Evolutionary conservation across 2,797 vertebrate genomes (phyloP).

Genomic region (Rallus crepitans): DNA sequence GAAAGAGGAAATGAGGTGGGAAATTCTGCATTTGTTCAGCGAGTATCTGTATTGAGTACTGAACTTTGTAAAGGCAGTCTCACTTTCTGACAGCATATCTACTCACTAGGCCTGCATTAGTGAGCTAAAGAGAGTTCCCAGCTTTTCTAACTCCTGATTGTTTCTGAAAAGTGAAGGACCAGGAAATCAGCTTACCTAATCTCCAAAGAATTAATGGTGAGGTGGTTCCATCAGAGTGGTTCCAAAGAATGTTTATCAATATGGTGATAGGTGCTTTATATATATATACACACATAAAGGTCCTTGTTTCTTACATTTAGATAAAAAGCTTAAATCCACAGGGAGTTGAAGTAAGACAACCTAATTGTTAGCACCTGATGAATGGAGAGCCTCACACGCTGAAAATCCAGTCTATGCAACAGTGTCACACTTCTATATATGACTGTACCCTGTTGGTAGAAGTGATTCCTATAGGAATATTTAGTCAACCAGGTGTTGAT

Average conservation of each 20-base stretch:
- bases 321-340: not conserved
- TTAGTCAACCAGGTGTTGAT: not conserved
- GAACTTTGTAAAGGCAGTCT: not conserved
- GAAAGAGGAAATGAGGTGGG: conserved; percentile 83
- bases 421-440: not conserved
- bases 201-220: not conserved
- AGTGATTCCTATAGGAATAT: not conserved
- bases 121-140: not conserved
- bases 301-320: not conserved
- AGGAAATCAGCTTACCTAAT: not conserved
- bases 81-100: not conserved
- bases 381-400: not conserved
- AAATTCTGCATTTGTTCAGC: not conserved
- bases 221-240: too few species aligned
- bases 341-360: not conserved
- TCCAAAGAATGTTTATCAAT: too few species aligned
- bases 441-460: not conserved
- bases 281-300: not conserved
- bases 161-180: not conserved
- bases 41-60: not conserved
- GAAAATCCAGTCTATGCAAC: not conserved
- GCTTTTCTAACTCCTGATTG: not conserved
- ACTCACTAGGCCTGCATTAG: not conserved
- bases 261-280: too few species aligned
- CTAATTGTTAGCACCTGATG: not conserved